A percentile compares a stretch with the other conserved stretches of the same genome.
These are phyloP conservation scores for Valencia hispanica DNA, from an alignment of 2,797 vertebrate species.

Conservation along the genomic window DNA sequence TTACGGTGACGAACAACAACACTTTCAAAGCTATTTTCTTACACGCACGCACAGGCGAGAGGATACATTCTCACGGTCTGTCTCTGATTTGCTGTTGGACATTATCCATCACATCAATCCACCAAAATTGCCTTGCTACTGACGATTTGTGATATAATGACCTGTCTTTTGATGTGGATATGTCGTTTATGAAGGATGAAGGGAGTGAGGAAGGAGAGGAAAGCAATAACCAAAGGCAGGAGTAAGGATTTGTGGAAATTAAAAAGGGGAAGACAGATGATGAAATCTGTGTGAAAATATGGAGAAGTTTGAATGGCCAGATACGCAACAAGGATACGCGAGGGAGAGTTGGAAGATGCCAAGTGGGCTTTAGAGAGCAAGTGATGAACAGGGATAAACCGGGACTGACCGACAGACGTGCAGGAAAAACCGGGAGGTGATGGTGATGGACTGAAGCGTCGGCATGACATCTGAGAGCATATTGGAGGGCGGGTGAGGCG, in stretches of 20 bases:
- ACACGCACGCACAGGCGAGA: not conserved
- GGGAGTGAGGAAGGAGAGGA: not conserved
- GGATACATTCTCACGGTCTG: not conserved
- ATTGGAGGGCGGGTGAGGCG: slow-evolving; percentile 17
- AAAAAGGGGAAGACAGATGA: slow-evolving; percentile 17
- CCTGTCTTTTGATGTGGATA: slow-evolving; percentile 31
- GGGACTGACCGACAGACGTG: slow-evolving; percentile 10
- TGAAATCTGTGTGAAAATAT: slow-evolving; percentile 42
- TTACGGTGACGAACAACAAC: not conserved
- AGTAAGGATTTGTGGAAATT: not conserved
- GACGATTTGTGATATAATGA: slow-evolving; percentile 1
- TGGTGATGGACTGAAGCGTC: slow-evolving; percentile 17
- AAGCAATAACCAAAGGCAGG: slow-evolving; percentile 13
- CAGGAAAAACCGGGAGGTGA: slow-evolving; percentile 15
- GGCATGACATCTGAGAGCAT: slow-evolving; percentile 41
- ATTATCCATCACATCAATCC: slow-evolving; percentile 15
- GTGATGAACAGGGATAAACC: slow-evolving; percentile 10
- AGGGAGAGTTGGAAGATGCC: not conserved
- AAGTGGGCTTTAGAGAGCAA: slow-evolving; percentile 4
- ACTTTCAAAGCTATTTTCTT: slow-evolving; percentile 14
- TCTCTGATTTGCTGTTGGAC: slow-evolving; percentile 14
- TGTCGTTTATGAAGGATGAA: slow-evolving; percentile 11
- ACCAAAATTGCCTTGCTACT: slow-evolving; percentile 1
- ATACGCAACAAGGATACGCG: not conserved
- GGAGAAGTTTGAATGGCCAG: slow-evolving; percentile 6